These are phyloP conservation scores for Calcarius lapponicus DNA, from an alignment of 2,797 vertebrate genomes.

Conservation along the genomic window DNA sequence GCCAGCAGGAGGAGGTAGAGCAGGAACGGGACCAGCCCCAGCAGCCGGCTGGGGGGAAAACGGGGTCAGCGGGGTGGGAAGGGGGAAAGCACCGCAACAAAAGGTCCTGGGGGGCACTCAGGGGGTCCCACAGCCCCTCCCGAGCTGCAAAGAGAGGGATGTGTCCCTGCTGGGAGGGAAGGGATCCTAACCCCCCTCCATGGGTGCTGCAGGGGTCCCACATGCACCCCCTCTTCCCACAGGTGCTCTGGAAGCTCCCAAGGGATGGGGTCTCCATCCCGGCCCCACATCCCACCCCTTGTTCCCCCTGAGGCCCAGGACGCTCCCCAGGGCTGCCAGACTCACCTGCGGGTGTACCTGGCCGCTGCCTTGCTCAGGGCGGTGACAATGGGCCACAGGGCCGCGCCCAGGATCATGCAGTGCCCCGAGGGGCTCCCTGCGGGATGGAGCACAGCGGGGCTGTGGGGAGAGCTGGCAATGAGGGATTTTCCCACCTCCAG, in stretches of 20 bases:
- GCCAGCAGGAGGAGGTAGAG: slow-evolving; percentile 81
- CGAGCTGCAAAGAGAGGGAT: background rate
- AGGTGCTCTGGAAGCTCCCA: background rate
- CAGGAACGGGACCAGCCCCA: slow-evolving; percentile 76
- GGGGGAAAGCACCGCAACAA: background rate
- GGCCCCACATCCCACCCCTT: background rate
- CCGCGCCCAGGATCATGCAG: slow-evolving; percentile 90
- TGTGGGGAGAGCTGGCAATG: accelerated
- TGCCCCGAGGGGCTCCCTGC: slow-evolving; percentile 96
- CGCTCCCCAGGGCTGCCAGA: too few relatives aligned
- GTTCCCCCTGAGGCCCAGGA: too few relatives aligned
- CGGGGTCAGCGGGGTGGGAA: background rate
- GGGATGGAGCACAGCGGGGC: background rate
- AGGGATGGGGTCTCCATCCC: accelerated
- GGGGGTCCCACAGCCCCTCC: background rate
- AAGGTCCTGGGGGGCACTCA: too few relatives aligned
- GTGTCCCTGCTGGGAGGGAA: too few relatives aligned
- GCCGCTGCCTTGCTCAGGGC: slow-evolving; percentile 71
- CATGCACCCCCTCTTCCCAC: background rate
- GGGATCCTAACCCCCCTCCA: too few relatives aligned
- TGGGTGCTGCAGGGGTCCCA: background rate
- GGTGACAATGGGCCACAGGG: slow-evolving; percentile 86
- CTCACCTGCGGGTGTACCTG: slow-evolving; percentile 79
- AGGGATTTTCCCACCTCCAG: background rate
- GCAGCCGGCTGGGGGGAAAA: slow-evolving; percentile 69